Conservation (phyloP, 2,113 vertebrate genomes). For the Chauna torquata region DNA sequence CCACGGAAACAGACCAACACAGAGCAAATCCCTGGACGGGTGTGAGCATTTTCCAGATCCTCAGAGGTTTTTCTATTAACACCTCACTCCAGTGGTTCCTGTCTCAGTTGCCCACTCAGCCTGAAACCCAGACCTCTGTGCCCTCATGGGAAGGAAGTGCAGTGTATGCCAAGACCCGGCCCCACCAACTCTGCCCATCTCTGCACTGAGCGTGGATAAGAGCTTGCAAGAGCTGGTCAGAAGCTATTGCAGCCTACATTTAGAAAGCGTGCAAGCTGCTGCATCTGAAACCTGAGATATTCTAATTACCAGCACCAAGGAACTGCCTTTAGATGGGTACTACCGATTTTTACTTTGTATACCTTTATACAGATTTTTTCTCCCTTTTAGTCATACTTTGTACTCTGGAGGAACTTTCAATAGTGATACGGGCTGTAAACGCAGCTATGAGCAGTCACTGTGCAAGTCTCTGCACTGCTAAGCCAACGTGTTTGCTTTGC, state of each 20-base stretch:
- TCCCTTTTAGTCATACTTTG: not conserved
- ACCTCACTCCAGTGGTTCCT: not conserved
- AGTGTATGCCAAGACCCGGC: not conserved
- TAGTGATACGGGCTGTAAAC: not conserved
- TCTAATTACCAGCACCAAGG: not conserved
- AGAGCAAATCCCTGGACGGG: not conserved
- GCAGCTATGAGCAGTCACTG: not conserved
- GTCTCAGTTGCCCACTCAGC: not conserved
- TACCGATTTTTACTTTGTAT: not conserved
- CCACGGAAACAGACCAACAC: not conserved
- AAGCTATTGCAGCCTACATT: not conserved
- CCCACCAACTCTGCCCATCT: not conserved
- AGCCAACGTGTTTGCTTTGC: not conserved
- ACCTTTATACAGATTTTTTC: not conserved
- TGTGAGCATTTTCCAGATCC: not conserved
- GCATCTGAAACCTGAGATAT: not conserved
- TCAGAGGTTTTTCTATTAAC: not conserved
- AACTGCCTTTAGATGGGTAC: not conserved
- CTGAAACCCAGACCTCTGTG: rapidly evolving
- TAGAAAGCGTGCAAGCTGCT: not conserved
- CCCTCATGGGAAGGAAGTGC: no score
- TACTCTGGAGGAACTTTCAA: not conserved
- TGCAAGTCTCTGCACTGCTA: not conserved
- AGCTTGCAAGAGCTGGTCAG: not conserved
- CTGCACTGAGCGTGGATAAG: not conserved